phyloP scores from a whole-genome alignment of 2,888 invertebrate species.

The Tanypteryx hageni region DNA sequence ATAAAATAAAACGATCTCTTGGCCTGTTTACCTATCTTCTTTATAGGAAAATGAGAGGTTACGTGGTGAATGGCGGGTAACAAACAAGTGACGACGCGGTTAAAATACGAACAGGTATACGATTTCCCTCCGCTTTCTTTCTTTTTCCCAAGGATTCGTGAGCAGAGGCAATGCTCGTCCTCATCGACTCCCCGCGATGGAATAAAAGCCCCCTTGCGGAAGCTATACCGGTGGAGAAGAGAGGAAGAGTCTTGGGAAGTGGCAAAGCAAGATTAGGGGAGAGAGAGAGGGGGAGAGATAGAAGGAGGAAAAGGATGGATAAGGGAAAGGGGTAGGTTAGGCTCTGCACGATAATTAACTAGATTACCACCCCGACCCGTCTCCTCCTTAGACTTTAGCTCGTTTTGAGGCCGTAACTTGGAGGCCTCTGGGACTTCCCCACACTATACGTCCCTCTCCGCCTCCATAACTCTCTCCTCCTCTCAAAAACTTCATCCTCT shows the following conservation, averaged over 20 bases:
- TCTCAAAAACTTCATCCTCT: background rate
- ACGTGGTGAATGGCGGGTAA: too few relatives aligned
- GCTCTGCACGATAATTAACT: slow-evolving; percentile 42
- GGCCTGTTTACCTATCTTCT: too few relatives aligned
- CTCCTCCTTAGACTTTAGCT: slow-evolving; percentile 11
- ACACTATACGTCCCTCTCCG: too few relatives aligned
- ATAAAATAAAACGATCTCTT: too few relatives aligned
- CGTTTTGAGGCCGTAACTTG: slow-evolving; percentile 55
- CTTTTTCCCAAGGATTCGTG: too few relatives aligned
- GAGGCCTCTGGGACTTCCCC: slow-evolving; percentile 35
- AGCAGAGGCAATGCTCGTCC: background rate
- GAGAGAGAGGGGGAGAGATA: too few relatives aligned
- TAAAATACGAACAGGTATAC: too few relatives aligned
- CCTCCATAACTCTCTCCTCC: background rate
- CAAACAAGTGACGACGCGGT: too few relatives aligned
- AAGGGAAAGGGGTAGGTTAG: background rate
- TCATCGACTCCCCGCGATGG: slow-evolving; percentile 22
- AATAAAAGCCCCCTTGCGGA: background rate
- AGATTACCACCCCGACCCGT: slow-evolving; percentile 48
- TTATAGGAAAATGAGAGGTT: too few relatives aligned
- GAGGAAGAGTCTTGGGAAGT: background rate
- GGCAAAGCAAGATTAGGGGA: too few relatives aligned
- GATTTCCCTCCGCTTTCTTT: too few relatives aligned
- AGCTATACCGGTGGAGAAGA: background rate
- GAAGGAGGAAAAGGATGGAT: too few relatives aligned